Conservation (phyloP, 35 echinoderm and acorn worm genomes). For the Apostichopus californicus region DNA sequence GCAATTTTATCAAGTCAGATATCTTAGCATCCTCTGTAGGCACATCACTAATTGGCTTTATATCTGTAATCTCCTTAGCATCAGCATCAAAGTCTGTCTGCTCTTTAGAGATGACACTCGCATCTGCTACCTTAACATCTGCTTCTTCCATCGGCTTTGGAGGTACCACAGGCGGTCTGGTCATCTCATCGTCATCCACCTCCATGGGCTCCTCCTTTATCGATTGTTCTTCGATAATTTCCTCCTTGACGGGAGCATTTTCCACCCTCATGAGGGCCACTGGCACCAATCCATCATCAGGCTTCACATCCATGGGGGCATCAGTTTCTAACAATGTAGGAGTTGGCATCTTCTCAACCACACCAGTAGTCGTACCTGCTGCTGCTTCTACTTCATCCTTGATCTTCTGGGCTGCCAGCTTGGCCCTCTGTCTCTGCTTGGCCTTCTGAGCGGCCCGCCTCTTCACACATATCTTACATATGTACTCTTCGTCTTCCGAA, state of each 20-base stretch:
- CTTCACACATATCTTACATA: conserved; percentile 81
- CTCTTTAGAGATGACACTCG: not conserved
- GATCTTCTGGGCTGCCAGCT: conserved; percentile 59
- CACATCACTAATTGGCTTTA: not conserved
- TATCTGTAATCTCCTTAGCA: not conserved
- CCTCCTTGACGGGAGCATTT: not conserved
- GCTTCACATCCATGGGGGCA: not conserved
- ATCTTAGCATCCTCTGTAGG: not conserved
- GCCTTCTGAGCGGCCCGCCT: conserved; percentile 68
- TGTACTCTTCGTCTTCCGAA: conserved; percentile 89
- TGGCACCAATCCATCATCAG: not conserved
- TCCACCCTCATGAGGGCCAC: conserved; percentile 53
- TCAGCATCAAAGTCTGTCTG: not conserved
- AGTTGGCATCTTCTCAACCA: not conserved
- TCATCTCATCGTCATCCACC: conserved; percentile 23
- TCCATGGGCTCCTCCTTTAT: conserved; percentile 61
- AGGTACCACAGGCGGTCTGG: not conserved
- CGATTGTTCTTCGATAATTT: not conserved
- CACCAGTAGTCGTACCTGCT: not conserved
- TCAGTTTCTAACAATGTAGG: not conserved
- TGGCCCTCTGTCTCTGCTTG: conserved; percentile 55
- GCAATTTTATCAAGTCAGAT: not conserved
- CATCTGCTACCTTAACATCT: not conserved
- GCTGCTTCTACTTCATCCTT: not conserved
- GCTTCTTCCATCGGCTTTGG: not conserved